Conservation (phyloP, 2,113 vertebrate species). For the Thunnus thynnus region DNA sequence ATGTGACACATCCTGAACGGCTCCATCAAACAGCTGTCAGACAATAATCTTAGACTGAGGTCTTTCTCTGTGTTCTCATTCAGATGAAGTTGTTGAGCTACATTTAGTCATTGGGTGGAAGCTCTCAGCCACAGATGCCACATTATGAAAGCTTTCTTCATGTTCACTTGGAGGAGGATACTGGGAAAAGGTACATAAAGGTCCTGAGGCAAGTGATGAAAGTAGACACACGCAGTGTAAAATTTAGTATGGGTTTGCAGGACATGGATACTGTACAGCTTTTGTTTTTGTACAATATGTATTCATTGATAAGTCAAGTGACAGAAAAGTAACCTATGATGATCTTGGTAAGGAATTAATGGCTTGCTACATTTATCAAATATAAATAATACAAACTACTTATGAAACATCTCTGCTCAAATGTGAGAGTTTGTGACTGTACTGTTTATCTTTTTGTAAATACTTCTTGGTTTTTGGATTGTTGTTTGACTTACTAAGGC, state of each 20-base stretch:
- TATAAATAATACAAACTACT: neutral
- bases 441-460: neutral
- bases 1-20: neutral
- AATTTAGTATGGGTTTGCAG: neutral
- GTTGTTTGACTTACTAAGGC: neutral
- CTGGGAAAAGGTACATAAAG: constrained; percentile 28
- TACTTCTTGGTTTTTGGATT: neutral
- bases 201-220: constrained; percentile 21
- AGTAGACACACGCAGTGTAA: neutral
- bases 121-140: constrained; percentile 17
- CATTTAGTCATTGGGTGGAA: constrained; percentile 20
- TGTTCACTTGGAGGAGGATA: constrained; percentile 1
- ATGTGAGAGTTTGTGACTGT: neutral
- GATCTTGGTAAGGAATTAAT: neutral
- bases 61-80: constrained; percentile 6
- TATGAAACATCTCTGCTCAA: neutral
- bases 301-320: too few relatives aligned
- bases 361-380: neutral
- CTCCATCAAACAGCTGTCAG: constrained; percentile 1
- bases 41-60: neutral
- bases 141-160: constrained; percentile 5
- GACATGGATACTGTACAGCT: too few relatives aligned
- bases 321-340: too few relatives aligned
- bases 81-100: constrained; percentile 3
- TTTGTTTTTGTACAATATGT: too few relatives aligned